A percentile compares a stretch with the other conserved stretches of the same genome.
Evolutionary conservation across 2,888 invertebrate genomes (phyloP).

Genomic region (Lochmaea capreae): DNA sequence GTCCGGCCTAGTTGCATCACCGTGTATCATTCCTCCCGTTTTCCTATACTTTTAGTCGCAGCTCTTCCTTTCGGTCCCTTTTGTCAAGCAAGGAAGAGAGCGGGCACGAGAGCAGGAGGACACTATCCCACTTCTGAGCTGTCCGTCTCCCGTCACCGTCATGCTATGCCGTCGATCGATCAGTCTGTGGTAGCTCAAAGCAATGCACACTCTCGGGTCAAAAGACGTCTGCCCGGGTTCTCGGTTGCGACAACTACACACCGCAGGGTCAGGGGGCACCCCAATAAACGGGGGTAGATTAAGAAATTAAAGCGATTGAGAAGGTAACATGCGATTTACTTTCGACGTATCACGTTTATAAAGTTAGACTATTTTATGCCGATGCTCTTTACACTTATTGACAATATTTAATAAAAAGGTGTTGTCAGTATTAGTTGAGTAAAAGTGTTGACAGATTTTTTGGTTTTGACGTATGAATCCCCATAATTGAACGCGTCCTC

Average conservation of each 20-base stretch:
- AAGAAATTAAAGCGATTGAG: neutral
- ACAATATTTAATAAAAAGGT: too few species aligned
- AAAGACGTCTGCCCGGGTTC: slow-evolving; percentile 65
- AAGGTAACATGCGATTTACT: too few species aligned
- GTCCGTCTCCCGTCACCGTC: slow-evolving; percentile 66
- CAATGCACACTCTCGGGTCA: slow-evolving; percentile 60
- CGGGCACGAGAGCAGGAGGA: slow-evolving; percentile 27
- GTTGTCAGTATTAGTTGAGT: too few species aligned
- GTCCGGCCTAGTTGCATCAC: slow-evolving; percentile 1
- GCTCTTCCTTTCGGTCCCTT: slow-evolving; percentile 33
- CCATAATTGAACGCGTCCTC: too few species aligned
- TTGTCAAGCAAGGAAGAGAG: slow-evolving; percentile 27
- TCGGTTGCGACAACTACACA: slow-evolving; percentile 55
- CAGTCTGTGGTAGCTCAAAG: slow-evolving; percentile 65
- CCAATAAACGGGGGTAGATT: neutral
- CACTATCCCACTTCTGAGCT: slow-evolving; percentile 56
- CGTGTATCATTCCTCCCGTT: neutral
- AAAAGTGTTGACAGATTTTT: too few species aligned
- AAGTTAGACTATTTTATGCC: too few species aligned
- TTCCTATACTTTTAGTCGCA: slow-evolving; percentile 14
- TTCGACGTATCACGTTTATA: too few species aligned
- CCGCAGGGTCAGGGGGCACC: neutral
- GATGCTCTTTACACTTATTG: too few species aligned
- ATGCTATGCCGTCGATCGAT: slow-evolving; percentile 62
- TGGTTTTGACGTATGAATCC: too few species aligned